Conservation (phyloP, 2,113 vertebrate genomes). For the Rhinopomastus cyanomelas region DNA sequence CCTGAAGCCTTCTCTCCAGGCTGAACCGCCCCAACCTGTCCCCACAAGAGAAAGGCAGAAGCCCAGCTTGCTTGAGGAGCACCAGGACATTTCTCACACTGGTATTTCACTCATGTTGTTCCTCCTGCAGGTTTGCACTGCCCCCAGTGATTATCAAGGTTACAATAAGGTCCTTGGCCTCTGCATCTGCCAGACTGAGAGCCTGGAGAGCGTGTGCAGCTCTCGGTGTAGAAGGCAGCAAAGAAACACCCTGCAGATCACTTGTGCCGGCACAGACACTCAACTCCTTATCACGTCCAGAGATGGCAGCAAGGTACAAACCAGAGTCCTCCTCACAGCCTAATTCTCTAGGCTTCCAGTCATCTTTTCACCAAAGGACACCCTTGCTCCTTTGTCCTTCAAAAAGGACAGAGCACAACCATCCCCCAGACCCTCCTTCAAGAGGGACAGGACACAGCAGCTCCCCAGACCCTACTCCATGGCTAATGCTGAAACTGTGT, state of each 20-base stretch:
- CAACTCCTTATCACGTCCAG: slow-evolving; percentile 40
- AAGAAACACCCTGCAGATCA: slow-evolving; percentile 62
- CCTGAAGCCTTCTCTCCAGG: no score
- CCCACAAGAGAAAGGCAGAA: neutral
- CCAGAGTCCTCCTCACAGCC: fast-evolving
- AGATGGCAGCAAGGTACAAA: slow-evolving; percentile 72
- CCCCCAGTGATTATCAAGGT: slow-evolving; percentile 75
- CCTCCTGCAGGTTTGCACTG: slow-evolving; percentile 79
- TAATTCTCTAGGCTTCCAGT: neutral
- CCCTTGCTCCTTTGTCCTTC: neutral
- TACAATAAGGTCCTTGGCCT: slow-evolving; percentile 84
- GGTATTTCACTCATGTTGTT: neutral
- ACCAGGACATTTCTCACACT: no score
- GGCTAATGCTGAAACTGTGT: no score
- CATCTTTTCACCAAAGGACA: neutral
- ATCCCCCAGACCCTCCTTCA: neutral
- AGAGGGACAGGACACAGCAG: no score
- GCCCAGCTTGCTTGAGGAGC: neutral
- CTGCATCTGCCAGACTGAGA: slow-evolving; percentile 78
- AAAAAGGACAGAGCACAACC: neutral
- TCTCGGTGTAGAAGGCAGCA: slow-evolving; percentile 68
- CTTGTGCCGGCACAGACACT: slow-evolving; percentile 41
- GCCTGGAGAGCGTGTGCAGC: slow-evolving; percentile 67
- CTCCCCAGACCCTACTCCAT: neutral
- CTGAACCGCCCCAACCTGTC: no score